Evolutionary conservation across 2,113 vertebrate genomes (phyloP), one percentile per base, ranked within the genome.

Genomic region (Corythoichthys intestinalis): DNA sequence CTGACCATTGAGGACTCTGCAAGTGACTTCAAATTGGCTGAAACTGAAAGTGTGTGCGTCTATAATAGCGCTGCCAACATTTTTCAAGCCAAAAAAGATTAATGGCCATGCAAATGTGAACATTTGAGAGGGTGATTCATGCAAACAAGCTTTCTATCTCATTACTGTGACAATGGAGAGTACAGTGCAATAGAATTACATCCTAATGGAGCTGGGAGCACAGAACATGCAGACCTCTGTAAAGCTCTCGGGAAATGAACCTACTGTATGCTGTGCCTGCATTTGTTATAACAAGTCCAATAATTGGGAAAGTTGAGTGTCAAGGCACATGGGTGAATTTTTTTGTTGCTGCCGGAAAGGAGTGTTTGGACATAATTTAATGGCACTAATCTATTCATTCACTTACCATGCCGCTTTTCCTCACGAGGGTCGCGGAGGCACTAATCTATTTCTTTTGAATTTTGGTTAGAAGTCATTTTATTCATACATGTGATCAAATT

Each of bases 121-220:
- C 71, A 65, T 75, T 80, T 79, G 68, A 78, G 46, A 72, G 56
- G 47, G 2, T 59, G 58, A 69, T 76, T 83, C 53, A 66, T 84
- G 71, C 71, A 70, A 48, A 48, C 50, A 68, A 39, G 59, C 71
- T 70, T 72, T 77, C 72, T 63, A 14, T 72, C 65, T 70, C 54
- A 46, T 38, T 37, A 60, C 58, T 39, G 15, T 41, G 37, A 65
- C 63, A 47, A 77, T 57, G 46, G 67, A 74, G 66, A 70, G 62
- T 64, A 80, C 75, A 61, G 64, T 67, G 67, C 81, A 84, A 88
- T 82, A 66, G 59, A 77, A 83, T 86, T 86, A 86, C n/a, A 57
- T 60, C 57, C 11, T 82, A 83, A 86, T 84, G 79, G 82, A 44
- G 53, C 76, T 70, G 74, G 0, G 67, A 71, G 70, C 83, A 80